These are phyloP conservation scores for Ancistrus triradiatus DNA, from an alignment of 2,113 vertebrate genomes.

Conservation along the genomic window DNA sequence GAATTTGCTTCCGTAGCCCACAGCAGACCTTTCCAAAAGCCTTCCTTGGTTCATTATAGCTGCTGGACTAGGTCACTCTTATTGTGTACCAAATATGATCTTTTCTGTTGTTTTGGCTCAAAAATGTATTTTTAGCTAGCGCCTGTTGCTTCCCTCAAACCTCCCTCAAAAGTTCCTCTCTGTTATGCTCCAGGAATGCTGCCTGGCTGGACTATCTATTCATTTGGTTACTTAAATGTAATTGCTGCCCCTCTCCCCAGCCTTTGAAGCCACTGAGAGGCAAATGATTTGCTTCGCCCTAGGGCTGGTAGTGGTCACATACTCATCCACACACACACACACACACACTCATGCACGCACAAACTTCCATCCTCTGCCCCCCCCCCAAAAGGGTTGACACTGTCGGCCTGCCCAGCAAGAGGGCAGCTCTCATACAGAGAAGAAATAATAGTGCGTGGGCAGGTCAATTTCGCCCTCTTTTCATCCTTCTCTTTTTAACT, in stretches of 20 bases:
- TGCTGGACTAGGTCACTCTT: neutral
- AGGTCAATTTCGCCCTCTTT: slow-evolving; percentile 79
- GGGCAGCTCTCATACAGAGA: slow-evolving; percentile 78
- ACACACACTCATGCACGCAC: slow-evolving; percentile 27
- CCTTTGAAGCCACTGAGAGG: slow-evolving; percentile 78
- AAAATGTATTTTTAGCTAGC: slow-evolving; percentile 10
- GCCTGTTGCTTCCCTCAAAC: slow-evolving; percentile 64
- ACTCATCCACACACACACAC: slow-evolving; percentile 67
- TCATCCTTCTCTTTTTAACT: slow-evolving; percentile 78
- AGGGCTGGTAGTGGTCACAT: slow-evolving; percentile 70
- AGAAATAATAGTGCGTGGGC: slow-evolving; percentile 76
- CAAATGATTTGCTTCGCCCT: slow-evolving; percentile 79
- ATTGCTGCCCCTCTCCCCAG: slow-evolving; percentile 57
- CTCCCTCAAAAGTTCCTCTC: slow-evolving; percentile 69
- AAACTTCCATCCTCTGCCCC: slow-evolving; percentile 30
- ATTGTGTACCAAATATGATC: slow-evolving; percentile 1
- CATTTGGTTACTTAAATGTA: slow-evolving; percentile 82
- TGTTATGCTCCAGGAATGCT: slow-evolving; percentile 71
- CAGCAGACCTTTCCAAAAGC: neutral
- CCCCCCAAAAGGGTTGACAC: slow-evolving; percentile 56
- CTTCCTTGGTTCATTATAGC: neutral
- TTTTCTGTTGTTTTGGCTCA: slow-evolving; percentile 2
- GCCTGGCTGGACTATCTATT: slow-evolving; percentile 78
- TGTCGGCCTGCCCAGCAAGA: slow-evolving; percentile 68
- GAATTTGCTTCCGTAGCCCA: neutral